phyloP scores from a whole-genome alignment of 2,888 invertebrate species.

The Pyrgus malvae region DNA sequence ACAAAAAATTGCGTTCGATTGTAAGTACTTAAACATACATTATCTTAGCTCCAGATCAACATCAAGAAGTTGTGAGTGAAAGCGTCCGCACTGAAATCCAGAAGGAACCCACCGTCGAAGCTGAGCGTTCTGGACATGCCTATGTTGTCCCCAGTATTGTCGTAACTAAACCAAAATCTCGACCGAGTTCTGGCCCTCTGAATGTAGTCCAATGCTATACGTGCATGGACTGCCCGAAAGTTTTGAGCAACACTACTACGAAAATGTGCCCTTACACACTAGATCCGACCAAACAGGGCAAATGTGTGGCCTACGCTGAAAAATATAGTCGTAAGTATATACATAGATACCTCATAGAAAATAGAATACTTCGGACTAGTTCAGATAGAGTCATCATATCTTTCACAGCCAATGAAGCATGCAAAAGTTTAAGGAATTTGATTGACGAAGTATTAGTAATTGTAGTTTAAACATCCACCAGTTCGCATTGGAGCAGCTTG shows the following conservation, averaged over 20 bases:
- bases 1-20: no score
- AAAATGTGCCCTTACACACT: conserved; percentile 50
- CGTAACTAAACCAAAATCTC: background rate
- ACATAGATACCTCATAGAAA: no score
- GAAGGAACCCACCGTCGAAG: background rate
- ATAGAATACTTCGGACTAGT: no score
- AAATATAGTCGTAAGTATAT: conserved; percentile 53
- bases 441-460: no score
- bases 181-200: background rate
- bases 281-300: conserved; percentile 44
- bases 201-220: conserved; percentile 47
- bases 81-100: background rate
- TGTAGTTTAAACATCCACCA: no score
- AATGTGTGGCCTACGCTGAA: conserved; percentile 58
- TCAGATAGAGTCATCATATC: no score
- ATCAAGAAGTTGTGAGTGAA: background rate
- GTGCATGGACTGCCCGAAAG: conserved; percentile 54
- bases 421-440: no score
- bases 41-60: background rate
- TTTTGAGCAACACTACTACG: conserved; percentile 41
- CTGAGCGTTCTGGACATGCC: conserved; percentile 14
- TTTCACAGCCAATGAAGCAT: no score
- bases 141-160: no score
- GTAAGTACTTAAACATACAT: no score
- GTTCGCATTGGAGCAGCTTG: no score